These are phyloP conservation scores for Tupiocoris notatus DNA, from an alignment of 2,888 invertebrate genomes.

Conservation along the genomic window DNA sequence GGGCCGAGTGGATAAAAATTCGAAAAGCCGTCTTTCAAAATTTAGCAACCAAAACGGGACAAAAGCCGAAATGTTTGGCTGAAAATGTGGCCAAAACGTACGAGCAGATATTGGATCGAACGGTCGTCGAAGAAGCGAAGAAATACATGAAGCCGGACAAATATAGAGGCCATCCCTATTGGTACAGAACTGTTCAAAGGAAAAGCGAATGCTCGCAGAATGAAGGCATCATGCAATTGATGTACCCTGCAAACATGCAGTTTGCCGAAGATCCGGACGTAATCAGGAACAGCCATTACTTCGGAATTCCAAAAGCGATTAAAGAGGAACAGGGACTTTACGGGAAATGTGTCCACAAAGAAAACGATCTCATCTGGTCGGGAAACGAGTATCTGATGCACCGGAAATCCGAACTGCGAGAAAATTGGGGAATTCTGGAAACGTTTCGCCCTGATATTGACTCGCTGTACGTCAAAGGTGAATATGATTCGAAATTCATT, in stretches of 20 bases:
- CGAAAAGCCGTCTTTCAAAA: conserved; percentile 5
- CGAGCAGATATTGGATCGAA: conserved; percentile 22
- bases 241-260: conserved; percentile 13
- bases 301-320: conserved; percentile 24
- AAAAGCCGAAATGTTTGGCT: neutral
- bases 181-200: conserved; percentile 29
- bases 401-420: conserved; percentile 17
- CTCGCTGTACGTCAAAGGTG: conserved; percentile 22
- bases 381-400: neutral
- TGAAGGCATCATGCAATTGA: neutral
- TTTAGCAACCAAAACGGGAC: conserved; percentile 4
- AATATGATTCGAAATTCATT: no score
- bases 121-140: conserved; percentile 28
- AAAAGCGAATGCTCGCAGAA: conserved; percentile 5
- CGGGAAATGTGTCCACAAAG: neutral
- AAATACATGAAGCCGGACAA: conserved; percentile 14
- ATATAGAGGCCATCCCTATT: conserved; percentile 22
- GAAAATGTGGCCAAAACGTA: conserved; percentile 18
- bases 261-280: conserved; percentile 21
- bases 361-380: neutral
- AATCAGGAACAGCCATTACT: conserved; percentile 17
- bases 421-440: conserved; percentile 20
- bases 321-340: neutral
- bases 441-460: conserved; percentile 32
- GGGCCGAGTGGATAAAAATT: conserved; percentile 19